These are phyloP conservation scores for Diuraphis noxia DNA, from an alignment of 1,140 invertebrate genomes.

Conservation along the genomic window DNA sequence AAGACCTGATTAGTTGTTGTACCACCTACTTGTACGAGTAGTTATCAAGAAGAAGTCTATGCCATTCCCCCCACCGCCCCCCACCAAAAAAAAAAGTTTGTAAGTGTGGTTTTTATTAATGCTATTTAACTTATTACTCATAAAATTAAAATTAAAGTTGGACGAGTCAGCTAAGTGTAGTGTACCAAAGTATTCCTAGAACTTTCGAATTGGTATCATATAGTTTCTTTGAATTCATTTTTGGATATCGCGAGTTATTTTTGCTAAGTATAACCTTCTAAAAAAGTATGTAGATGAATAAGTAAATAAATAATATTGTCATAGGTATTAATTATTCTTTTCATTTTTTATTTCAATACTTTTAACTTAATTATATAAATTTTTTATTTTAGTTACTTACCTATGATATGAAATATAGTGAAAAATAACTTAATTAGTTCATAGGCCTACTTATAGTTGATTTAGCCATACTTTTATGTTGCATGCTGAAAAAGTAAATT, in stretches of 20 bases:
- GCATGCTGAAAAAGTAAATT: neutral
- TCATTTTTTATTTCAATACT: neutral
- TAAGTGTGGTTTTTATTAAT: neutral
- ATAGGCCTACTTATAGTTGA: neutral
- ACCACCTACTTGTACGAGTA: neutral
- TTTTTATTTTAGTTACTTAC: too few relatives aligned
- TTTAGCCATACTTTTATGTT: neutral
- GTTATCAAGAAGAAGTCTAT: neutral
- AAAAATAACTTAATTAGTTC: neutral
- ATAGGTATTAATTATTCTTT: neutral
- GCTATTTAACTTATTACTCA: neutral
- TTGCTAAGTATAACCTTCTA: neutral
- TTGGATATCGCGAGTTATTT: neutral
- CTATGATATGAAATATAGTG: neutral
- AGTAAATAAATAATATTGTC: neutral
- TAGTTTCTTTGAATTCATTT: neutral
- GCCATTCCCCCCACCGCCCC: too few relatives aligned
- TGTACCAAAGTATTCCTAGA: neutral
- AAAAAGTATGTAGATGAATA: neutral
- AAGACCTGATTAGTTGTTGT: neutral
- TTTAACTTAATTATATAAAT: neutral
- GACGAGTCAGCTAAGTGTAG: neutral
- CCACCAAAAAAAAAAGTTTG: too few relatives aligned
- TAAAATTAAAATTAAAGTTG: neutral
- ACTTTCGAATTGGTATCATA: neutral